A percentile compares a stretch with the other conserved stretches of the same genome.
Evolutionary conservation across 1,140 invertebrate species (phyloP).

Genomic region (Zaprionus gabonicus): DNA sequence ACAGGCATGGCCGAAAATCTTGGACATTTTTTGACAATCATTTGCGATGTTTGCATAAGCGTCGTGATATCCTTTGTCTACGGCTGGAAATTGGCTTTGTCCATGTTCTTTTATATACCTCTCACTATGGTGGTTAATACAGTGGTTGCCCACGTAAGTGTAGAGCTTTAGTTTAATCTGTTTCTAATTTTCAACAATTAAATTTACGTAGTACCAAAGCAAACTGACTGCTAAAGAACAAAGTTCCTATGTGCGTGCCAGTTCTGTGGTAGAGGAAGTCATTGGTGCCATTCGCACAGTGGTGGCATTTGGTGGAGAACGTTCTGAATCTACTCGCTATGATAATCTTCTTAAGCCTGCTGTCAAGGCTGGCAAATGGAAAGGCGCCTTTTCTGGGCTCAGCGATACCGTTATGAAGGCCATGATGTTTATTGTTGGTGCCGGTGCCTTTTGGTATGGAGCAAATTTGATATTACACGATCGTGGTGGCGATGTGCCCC

Average conservation of each 20-base stretch:
- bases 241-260: slow-evolving; percentile 90
- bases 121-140: slow-evolving; percentile 89
- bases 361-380: slow-evolving; percentile 87
- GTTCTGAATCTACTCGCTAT: slow-evolving; percentile 89
- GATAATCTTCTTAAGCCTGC: slow-evolving; percentile 85
- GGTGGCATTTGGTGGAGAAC: slow-evolving; percentile 92
- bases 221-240: slow-evolving; percentile 88
- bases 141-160: slow-evolving; percentile 88
- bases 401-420: slow-evolving; percentile 92
- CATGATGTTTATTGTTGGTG: slow-evolving; percentile 92
- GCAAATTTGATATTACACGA: slow-evolving; percentile 88
- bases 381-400: slow-evolving; percentile 90
- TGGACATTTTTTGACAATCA: slow-evolving; percentile 90
- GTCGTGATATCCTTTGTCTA: slow-evolving; percentile 89
- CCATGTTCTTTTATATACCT: slow-evolving; percentile 93
- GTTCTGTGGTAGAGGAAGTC: slow-evolving; percentile 91
- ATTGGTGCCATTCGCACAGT: slow-evolving; percentile 91
- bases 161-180: slow-evolving; percentile 34
- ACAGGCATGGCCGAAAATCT: slow-evolving; percentile 96
- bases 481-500: slow-evolving; percentile 54
- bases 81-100: slow-evolving; percentile 93
- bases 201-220: slow-evolving; percentile 88
- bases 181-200: background rate
- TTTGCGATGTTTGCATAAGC: slow-evolving; percentile 88
- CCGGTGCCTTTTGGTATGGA: slow-evolving; percentile 94